A percentile compares a stretch with the other conserved stretches of the same genome.
Conservation (phyloP, 2,113 vertebrate species). For the Columba livia region DNA sequence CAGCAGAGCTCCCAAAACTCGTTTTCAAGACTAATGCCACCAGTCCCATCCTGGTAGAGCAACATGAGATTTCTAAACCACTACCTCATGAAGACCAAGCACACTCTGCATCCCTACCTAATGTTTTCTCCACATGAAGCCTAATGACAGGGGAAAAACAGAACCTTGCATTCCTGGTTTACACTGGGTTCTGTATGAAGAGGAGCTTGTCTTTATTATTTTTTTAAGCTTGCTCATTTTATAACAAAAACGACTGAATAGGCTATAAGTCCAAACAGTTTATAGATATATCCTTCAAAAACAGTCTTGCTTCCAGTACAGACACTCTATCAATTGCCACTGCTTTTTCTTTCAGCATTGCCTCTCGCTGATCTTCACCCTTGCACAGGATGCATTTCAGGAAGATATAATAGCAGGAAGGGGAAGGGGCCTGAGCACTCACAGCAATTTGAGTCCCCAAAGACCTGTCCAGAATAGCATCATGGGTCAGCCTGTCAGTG, state of each 20-base stretch:
- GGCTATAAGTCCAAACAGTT: background rate
- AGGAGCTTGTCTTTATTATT: background rate
- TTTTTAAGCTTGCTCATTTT: background rate
- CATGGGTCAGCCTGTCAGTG: background rate
- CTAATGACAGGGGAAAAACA: background rate
- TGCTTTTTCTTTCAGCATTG: background rate
- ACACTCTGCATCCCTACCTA: background rate
- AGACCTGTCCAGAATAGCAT: background rate
- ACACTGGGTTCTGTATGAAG: background rate
- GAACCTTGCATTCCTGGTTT: background rate
- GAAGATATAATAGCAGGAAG: slow-evolving; percentile 44
- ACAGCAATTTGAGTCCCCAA: background rate
- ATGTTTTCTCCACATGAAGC: background rate
- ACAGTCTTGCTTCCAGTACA: background rate
- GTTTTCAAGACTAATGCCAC: background rate
- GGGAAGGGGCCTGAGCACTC: slow-evolving; percentile 5
- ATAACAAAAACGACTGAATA: background rate
- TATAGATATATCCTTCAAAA: background rate
- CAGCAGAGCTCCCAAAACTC: fast-evolving
- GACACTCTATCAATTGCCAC: background rate
- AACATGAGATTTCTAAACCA: background rate
- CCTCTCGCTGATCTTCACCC: background rate
- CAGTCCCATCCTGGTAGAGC: background rate
- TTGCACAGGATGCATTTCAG: slow-evolving; percentile 51
- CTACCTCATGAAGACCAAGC: background rate